Base-by-base conservation (phyloP, 2,113 vertebrate genomes). In the Chrysochloris asiatica region DNA sequence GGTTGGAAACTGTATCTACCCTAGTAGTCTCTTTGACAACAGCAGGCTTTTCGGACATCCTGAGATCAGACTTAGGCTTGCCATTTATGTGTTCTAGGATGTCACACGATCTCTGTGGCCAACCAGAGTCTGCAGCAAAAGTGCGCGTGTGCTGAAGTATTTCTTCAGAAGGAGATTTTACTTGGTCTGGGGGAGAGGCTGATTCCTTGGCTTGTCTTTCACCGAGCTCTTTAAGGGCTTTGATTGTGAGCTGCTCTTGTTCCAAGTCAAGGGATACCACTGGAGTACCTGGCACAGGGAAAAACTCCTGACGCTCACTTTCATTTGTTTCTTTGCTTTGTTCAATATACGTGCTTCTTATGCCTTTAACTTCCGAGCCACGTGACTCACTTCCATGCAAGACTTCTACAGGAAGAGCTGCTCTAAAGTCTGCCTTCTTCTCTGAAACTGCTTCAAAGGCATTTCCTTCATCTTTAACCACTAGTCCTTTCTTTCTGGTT, bases 211-310 rank as follows among this genome's bases (percentile, higher is more conserved):
- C 78, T 12, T 81, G 83, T 41, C 92, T 96, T 85, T 94, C 95
- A 24, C 95, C 95, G 45, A 98, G 88, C 89, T 98, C 98, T 97
- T 98, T 98, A 45, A 99, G 98, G 61, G 98, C 98, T 96, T 80
- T 97, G 93, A 99, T 98, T 2, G 98, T 98, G 38, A 98, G 97
- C 50, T 92, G 93, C 48, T 99, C 98, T 88, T 99, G 98, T 80
- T 99, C 98, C 67, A 98, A 92, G 83, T 98, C 98, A 82, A 98
- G 97, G 80, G 97, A 94, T 63, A 90, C 93, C 4, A 88, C 89
- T 33, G 97, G 97, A 3, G 97, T 41, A 14, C 77, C 45, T 10
- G 89, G 95, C 65, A 71, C 90, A 52, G 91, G 6, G 52, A 79
- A 72, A 45, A 22, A 48, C 30, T 30, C 76, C 69, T 43, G 63